A percentile compares a stretch with the other conserved stretches of the same genome.
Evolutionary conservation across 2,797 vertebrate species (phyloP).

Genomic region (Propithecus deckenii): DNA sequence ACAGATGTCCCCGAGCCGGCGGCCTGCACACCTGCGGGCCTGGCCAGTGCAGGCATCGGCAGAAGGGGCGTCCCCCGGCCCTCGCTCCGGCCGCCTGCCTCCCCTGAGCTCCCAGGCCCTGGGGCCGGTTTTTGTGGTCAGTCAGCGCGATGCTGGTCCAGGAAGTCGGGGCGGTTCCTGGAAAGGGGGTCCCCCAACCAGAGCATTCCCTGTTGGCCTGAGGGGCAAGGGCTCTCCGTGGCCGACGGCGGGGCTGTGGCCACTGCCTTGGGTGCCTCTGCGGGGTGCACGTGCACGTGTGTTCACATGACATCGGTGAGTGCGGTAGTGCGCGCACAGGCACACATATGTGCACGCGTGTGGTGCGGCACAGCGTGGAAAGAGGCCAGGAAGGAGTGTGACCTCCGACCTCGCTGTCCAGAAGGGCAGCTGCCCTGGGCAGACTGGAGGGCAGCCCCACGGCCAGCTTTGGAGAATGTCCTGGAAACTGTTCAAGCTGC

Average conservation of each 20-base stretch:
- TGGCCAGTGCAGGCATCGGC: rapidly evolving
- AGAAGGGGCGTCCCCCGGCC: rapidly evolving
- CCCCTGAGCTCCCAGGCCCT: neutral
- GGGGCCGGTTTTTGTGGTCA: neutral
- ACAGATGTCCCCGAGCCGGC: neutral
- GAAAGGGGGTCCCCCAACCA: rapidly evolving
- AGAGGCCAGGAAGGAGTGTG: neutral
- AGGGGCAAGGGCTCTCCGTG: neutral
- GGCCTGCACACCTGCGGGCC: neutral
- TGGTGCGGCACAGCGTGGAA: rapidly evolving
- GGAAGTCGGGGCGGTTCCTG: neutral
- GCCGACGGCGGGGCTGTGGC: neutral
- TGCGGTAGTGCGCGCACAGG: neutral
- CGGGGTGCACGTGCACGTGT: neutral
- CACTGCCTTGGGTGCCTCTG: too few species aligned
- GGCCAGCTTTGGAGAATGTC: neutral
- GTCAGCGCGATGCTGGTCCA: rapidly evolving
- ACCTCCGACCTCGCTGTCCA: neutral
- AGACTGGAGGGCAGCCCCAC: neutral
- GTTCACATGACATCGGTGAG: neutral
- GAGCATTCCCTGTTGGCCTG: neutral
- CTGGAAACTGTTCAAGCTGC: rapidly evolving
- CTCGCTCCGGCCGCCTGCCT: neutral
- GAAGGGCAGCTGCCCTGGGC: too few species aligned
- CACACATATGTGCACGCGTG: too few species aligned